Evolutionary conservation across 2,888 invertebrate species (phyloP), one percentile per base, ranked within the genome.

Genomic region (Heliconius sara): DNA sequence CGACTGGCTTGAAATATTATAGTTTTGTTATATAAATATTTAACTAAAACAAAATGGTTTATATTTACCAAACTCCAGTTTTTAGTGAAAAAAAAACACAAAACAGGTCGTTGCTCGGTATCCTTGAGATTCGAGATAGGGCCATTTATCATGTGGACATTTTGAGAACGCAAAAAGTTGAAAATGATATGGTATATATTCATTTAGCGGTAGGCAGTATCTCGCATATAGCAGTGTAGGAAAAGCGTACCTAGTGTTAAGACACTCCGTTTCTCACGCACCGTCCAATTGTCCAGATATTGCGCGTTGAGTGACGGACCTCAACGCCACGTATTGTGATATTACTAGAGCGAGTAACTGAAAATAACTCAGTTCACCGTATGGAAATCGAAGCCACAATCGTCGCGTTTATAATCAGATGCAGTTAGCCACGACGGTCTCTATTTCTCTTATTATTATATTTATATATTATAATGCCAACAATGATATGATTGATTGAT

Each of bases 61-160:
- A 68, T 3, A 19, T 16, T 30, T 67, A 12, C 67, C 30, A 25
- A 30, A 12, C 19, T 30, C 22, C 52, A 71, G 72, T 22, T 30
- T 57, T 30, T 72, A 57, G 34, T 34, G 13, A 73, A 34, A n/a
- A 30, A 30, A 34, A 57, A 72, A 72, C 34, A 57, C 34, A 60
- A 9, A 22, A 65, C 25, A 75, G 75, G 75, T 75, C 75, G 65
- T 75, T 47, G 75, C 43, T 25, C 74, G 43, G 60, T 65, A 43
- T 75, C 74, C 74, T 75, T 75, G 74, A 75, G 74, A 65, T 75
- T 27, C 25, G 65, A 75, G 63, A 75, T 75, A 63, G 52, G 19
- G 7, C 74, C 19, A 75, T 75, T 75, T 75, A 47, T 75, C 65
- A 63, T 75, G 65, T 63, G 63, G 75, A 75, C 65, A 65, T 75